Conservation (phyloP, 92 coral and sea anemone genomes). For the Phenganax stokvisi region DNA sequence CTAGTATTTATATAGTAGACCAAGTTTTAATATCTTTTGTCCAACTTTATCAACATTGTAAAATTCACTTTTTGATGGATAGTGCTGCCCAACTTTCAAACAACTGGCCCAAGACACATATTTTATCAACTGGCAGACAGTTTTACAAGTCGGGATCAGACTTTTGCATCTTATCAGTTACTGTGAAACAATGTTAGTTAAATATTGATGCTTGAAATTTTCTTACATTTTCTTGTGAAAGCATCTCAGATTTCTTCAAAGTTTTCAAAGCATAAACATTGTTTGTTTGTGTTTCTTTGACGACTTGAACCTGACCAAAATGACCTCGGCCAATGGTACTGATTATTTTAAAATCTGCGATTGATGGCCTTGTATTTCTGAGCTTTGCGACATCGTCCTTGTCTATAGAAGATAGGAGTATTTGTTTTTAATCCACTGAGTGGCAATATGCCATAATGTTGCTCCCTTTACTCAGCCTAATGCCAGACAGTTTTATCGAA, state of each 20-base stretch:
- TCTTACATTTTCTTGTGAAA: slow-evolving; percentile 98
- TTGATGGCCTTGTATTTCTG: slow-evolving; percentile 32
- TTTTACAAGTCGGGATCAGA: no score
- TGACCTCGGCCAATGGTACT: slow-evolving; percentile 95
- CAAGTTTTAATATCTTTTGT: no score
- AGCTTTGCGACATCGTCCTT: slow-evolving; percentile 15
- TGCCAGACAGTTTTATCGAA: not conserved
- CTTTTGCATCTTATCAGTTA: no score
- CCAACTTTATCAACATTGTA: no score
- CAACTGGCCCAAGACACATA: no score
- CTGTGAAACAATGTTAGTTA: not conserved
- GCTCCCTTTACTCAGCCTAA: no score
- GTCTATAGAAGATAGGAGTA: not conserved
- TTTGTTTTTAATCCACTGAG: not conserved
- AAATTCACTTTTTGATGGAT: no score
- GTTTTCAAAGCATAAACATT: slow-evolving; percentile 98
- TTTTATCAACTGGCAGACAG: no score
- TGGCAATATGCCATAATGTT: no score
- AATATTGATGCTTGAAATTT: not conserved
- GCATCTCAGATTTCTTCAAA: slow-evolving; percentile 77
- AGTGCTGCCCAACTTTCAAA: no score
- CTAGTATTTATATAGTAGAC: no score
- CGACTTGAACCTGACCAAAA: slow-evolving; percentile 99
- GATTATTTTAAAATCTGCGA: slow-evolving; percentile 73
- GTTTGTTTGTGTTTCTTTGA: slow-evolving; percentile 74